These are phyloP conservation scores for Agrilus planipennis DNA, from an alignment of 1,140 invertebrate genomes.

Conservation along the genomic window DNA sequence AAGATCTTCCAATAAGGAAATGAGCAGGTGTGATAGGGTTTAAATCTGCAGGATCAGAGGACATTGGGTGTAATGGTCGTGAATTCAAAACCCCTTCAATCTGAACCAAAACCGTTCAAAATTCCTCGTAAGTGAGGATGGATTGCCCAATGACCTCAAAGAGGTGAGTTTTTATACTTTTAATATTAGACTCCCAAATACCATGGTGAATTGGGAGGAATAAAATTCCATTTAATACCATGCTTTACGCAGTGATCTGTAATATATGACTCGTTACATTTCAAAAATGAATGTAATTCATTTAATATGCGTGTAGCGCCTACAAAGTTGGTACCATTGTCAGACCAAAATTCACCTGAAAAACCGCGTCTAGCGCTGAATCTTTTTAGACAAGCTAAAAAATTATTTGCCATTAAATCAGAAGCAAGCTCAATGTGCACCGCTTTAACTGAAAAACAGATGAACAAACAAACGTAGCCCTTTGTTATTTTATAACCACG, in stretches of 20 bases:
- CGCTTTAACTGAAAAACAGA: constrained; percentile 33
- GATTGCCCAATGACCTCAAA: constrained; percentile 12
- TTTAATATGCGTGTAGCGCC: constrained; percentile 18
- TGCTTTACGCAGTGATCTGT: background rate
- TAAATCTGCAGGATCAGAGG: constrained; percentile 16
- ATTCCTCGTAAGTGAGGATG: constrained; percentile 11
- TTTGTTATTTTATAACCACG: constrained; percentile 23
- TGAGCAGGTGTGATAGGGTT: constrained; percentile 25
- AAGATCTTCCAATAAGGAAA: constrained; percentile 27
- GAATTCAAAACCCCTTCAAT: constrained; percentile 21
- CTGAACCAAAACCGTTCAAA: constrained; percentile 12
- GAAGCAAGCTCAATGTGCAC: constrained; percentile 36
- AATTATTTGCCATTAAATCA: constrained; percentile 25
- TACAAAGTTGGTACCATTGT: constrained; percentile 32
- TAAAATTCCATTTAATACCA: constrained; percentile 15
- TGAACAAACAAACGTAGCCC: constrained; percentile 32
- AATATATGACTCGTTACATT: background rate
- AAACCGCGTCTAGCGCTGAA: constrained; percentile 28
- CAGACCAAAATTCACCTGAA: constrained; percentile 24
- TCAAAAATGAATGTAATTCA: background rate
- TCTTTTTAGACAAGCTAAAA: constrained; percentile 22
- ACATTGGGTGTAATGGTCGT: constrained; percentile 21
- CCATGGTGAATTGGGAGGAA: constrained; percentile 10
- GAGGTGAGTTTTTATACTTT: constrained; percentile 22
- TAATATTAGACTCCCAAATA: constrained; percentile 23